Evolutionary conservation across 2,113 vertebrate species (phyloP).

Genomic region (Nicator chloris): DNA sequence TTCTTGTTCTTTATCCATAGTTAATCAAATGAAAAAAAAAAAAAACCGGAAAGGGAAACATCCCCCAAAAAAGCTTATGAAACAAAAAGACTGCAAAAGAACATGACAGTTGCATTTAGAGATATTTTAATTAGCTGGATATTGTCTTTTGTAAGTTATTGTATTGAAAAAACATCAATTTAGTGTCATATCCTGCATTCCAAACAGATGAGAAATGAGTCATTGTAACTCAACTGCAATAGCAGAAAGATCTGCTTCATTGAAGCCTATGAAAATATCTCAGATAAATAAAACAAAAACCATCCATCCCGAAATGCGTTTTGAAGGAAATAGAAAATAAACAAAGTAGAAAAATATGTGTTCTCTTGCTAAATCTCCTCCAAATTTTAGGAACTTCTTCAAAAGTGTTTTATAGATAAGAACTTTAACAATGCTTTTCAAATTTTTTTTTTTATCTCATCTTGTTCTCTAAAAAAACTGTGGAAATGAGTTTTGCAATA

Average conservation of each 20-base stretch:
- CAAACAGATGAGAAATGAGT: not conserved
- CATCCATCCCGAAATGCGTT: not conserved
- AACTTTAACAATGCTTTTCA: not conserved
- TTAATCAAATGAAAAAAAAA: too few relatives aligned
- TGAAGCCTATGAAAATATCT: not conserved
- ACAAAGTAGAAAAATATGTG: not conserved
- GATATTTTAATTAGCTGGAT: not conserved
- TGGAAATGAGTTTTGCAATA: not conserved
- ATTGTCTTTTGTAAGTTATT: not conserved
- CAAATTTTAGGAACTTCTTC: not conserved
- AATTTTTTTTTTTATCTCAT: not conserved
- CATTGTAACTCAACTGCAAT: not conserved
- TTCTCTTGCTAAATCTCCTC: not conserved
- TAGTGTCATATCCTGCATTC: not conserved
- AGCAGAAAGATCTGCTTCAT: not conserved
- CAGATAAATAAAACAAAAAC: not conserved
- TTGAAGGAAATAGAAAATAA: not conserved
- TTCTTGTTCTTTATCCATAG: not conserved
- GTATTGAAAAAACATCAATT: not conserved
- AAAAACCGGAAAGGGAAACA: too few relatives aligned
- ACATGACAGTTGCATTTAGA: not conserved
- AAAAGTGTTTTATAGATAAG: not conserved
- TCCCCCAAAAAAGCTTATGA: rapidly evolving
- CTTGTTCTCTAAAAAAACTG: not conserved
- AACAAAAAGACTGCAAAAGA: not conserved